A percentile compares a stretch with the other conserved stretches of the same genome.
Conservation (phyloP, 1,140 invertebrate genomes). For the Tetranychus cinnabarinus region DNA sequence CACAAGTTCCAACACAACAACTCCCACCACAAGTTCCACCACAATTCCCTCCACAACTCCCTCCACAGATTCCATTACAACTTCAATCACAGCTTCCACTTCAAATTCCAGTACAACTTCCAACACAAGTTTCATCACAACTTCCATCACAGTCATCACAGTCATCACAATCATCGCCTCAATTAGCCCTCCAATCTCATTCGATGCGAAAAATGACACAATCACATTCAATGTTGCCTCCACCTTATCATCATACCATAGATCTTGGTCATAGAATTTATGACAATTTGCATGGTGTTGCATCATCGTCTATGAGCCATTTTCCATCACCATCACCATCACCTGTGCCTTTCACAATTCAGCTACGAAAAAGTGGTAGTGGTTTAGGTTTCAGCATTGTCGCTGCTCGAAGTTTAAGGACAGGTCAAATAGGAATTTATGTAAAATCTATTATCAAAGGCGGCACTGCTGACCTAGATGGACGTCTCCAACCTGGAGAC, state of each 20-base stretch:
- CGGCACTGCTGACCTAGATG: constrained; percentile 83
- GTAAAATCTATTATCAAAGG: constrained; percentile 91
- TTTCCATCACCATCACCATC: neutral
- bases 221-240: neutral
- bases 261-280: neutral
- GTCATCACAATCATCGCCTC: no score
- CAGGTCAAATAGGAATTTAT: constrained; percentile 77
- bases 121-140: no score
- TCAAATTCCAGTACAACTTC: no score
- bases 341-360: constrained; percentile 34
- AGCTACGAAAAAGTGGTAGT: constrained; percentile 66
- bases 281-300: neutral
- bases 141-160: no score
- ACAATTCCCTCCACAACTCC: no score
- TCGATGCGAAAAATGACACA: neutral
- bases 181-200: no score
- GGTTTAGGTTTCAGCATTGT: constrained; percentile 84
- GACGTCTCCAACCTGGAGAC: constrained; percentile 79
- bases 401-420: constrained; percentile 73
- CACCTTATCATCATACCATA: neutral
- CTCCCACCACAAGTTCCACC: no score
- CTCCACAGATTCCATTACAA: no score
- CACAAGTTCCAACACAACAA: no score
- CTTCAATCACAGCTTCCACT: no score
- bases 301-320: neutral